Conservation (phyloP, 2,797 vertebrate species). For the Microctenopoma steveboyesi region DNA sequence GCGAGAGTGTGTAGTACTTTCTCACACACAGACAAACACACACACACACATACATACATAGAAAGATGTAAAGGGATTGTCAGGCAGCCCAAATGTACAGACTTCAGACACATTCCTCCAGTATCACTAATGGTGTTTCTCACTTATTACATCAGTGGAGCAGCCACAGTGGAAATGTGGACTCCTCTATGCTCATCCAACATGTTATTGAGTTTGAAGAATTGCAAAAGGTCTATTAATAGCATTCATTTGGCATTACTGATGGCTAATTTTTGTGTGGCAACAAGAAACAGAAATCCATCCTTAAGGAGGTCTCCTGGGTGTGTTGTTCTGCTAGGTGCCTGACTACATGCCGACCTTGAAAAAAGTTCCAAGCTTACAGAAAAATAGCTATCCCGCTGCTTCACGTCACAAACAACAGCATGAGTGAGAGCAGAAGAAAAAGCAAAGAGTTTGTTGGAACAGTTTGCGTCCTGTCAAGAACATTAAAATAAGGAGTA, state of each 20-base stretch:
- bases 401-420: slow-evolving; percentile 54
- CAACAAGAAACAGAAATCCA: slow-evolving; percentile 52
- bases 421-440: slow-evolving; percentile 59
- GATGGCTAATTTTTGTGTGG: slow-evolving; percentile 64
- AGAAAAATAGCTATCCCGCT: slow-evolving; percentile 54
- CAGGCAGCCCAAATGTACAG: slow-evolving; percentile 65
- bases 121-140: slow-evolving; percentile 46
- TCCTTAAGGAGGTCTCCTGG: slow-evolving; percentile 57
- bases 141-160: slow-evolving; percentile 44
- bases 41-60: slow-evolving; percentile 7
- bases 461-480: slow-evolving; percentile 50
- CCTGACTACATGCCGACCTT: slow-evolving; percentile 61
- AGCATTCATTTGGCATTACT: slow-evolving; percentile 68
- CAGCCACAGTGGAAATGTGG: slow-evolving; percentile 51
- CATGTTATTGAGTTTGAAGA: slow-evolving; percentile 41
- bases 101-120: slow-evolving; percentile 72
- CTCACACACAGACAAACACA: slow-evolving; percentile 10
- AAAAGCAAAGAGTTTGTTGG: slow-evolving; percentile 32
- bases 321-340: slow-evolving; percentile 71
- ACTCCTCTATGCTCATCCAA: slow-evolving; percentile 36
- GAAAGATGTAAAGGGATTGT: slow-evolving; percentile 67
- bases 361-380: slow-evolving; percentile 52
- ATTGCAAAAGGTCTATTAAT: slow-evolving; percentile 41
- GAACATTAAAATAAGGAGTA: slow-evolving; percentile 78
- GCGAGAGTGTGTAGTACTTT: slow-evolving; percentile 39